Evolutionary conservation across 2,888 invertebrate species (phyloP).

Genomic region (Seladonia tumulorum): DNA sequence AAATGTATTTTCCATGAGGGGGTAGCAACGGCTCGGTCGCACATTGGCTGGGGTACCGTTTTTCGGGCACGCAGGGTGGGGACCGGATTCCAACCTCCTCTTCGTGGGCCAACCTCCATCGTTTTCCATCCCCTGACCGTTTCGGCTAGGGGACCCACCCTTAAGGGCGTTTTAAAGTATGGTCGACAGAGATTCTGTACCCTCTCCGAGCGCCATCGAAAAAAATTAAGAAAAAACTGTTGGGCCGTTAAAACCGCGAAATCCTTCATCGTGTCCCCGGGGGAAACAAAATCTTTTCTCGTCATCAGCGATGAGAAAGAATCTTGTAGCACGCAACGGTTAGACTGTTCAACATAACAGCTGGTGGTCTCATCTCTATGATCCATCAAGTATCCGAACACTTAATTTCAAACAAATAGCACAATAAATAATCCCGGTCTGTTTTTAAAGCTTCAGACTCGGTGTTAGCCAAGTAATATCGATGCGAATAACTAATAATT

Average conservation of each 20-base stretch:
- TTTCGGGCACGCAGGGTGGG: slow-evolving; percentile 56
- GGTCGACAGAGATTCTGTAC: slow-evolving; percentile 45
- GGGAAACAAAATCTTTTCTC: slow-evolving; percentile 19
- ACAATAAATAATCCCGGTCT: too few species aligned
- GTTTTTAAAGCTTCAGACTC: too few species aligned
- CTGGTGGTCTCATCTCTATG: background rate
- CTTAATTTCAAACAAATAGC: too few species aligned
- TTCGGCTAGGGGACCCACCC: slow-evolving; percentile 45
- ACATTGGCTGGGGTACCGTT: slow-evolving; percentile 58
- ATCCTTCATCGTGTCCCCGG: background rate
- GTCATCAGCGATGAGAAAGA: background rate
- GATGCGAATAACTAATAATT: too few species aligned
- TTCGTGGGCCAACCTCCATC: slow-evolving; percentile 40
- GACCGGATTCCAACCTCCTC: slow-evolving; percentile 54
- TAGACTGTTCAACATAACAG: background rate
- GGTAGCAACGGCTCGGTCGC: slow-evolving; percentile 17
- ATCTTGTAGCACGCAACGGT: slow-evolving; percentile 6
- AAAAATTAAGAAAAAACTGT: slow-evolving; percentile 34
- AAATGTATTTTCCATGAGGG: slow-evolving; percentile 29
- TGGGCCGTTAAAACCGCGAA: slow-evolving; percentile 48
- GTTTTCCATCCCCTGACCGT: slow-evolving; percentile 43
- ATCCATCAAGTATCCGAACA: too few species aligned
- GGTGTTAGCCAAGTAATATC: too few species aligned
- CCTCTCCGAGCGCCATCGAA: slow-evolving; percentile 57
- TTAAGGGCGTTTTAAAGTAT: slow-evolving; percentile 42